Conservation (phyloP, 35 echinoderm and acorn worm genomes). For the Eucidaris tribuloides region DNA sequence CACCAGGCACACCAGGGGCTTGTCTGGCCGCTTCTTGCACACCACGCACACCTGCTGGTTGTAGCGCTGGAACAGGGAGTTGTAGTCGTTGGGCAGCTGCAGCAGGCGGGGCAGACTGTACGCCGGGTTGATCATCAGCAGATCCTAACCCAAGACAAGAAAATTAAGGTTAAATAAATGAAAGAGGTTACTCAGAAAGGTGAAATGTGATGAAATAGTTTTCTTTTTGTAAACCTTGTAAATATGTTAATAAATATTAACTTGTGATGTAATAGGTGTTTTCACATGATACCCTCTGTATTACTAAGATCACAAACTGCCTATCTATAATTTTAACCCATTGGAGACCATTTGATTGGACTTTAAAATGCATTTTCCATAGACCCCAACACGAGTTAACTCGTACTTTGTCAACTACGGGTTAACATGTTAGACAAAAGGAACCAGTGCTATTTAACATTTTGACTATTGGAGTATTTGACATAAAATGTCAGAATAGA, state of each 20-base stretch:
- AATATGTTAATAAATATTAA: neutral
- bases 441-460: neutral
- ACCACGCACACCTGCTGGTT: slow-evolving; percentile 46
- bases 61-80: slow-evolving; percentile 77
- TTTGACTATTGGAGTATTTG: neutral
- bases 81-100: slow-evolving; percentile 64
- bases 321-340: neutral
- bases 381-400: too few species aligned
- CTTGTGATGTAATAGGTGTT: neutral
- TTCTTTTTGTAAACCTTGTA: neutral
- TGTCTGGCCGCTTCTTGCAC: slow-evolving; percentile 55
- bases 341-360: neutral
- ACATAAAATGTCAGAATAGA: too few species aligned
- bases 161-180: neutral
- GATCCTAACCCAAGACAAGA: slow-evolving; percentile 43
- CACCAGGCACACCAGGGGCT: slow-evolving; percentile 74
- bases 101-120: slow-evolving; percentile 74
- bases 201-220: neutral
- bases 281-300: too few species aligned
- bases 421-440: too few species aligned
- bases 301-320: too few species aligned
- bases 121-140: slow-evolving; percentile 57
- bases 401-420: too few species aligned
- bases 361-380: too few species aligned
- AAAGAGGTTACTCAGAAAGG: too few species aligned